These are phyloP conservation scores for Pissodes strobi DNA, from an alignment of 1,140 invertebrate genomes.

Conservation along the genomic window DNA sequence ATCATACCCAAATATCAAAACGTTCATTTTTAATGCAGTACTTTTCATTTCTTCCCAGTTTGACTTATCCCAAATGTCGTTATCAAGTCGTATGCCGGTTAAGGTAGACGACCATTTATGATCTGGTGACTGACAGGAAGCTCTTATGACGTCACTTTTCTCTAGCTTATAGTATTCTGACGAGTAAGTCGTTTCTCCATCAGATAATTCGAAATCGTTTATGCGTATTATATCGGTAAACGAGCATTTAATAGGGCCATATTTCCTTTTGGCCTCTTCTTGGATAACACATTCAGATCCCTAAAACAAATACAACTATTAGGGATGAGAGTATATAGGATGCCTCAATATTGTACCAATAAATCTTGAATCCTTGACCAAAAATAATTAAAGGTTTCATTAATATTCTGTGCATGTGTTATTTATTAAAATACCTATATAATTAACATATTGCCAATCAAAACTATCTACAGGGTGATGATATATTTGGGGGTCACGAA, in stretches of 20 bases:
- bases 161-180: constrained; percentile 65
- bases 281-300: constrained; percentile 62
- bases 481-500: too few relatives aligned
- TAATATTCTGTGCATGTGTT: too few relatives aligned
- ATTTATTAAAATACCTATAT: too few relatives aligned
- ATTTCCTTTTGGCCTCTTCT: constrained; percentile 56
- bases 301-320: constrained; percentile 41
- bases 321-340: too few relatives aligned
- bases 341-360: too few relatives aligned
- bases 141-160: constrained; percentile 67
- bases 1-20: constrained; percentile 90
- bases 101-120: constrained; percentile 62
- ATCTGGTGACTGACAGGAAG: constrained; percentile 52
- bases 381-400: too few relatives aligned
- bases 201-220: constrained; percentile 61
- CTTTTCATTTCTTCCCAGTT: constrained; percentile 61
- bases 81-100: constrained; percentile 62
- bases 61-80: constrained; percentile 53
- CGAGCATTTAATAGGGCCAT: constrained; percentile 61
- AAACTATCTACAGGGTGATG: too few relatives aligned
- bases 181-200: constrained; percentile 59
- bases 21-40: constrained; percentile 67
- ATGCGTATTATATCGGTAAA: constrained; percentile 67
- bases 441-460: too few relatives aligned
- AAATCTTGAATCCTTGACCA: too few relatives aligned